Base-by-base conservation (phyloP, 1,140 invertebrate genomes). In the Lineus longissimus region DNA sequence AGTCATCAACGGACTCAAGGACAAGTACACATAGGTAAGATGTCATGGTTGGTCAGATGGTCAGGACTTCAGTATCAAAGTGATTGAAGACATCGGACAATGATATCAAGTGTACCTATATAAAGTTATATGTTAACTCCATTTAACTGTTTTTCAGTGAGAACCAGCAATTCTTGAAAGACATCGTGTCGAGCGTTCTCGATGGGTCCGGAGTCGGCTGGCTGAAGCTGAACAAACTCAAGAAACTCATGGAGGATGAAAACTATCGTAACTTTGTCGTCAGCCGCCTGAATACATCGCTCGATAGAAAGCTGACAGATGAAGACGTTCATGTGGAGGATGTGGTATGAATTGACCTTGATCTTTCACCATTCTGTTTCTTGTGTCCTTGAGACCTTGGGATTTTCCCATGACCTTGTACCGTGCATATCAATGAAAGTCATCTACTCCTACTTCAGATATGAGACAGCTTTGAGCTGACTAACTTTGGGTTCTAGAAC, bases 241-340 rank as follows among this genome's bases (percentile, higher is more conserved):
- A 94, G 75, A 96, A 97, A 77, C 82, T 99, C 4, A 96, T 99
- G 93, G 97, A 99, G 81, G 96, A 99, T 82, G 97, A 99, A 83
- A 97, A 92, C 60, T 97, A 98, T 84, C 86, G 97, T 31, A 97
- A 95, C 77, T 90, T 99, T 79, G 91, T 98, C 11, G 88, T 98
- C 1, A 93, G 91, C 56, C 94, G 97, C 76, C 84, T 99, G 9
- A 99, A 99, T 79, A 90, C 91, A 69, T 95, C 94, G 63, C 85
- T 98, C 22, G 94, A 95, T 72, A 89, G 89, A 68, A 97, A 96
- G 82, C 90, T 97, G 43, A 90, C 91, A 58, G 94, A 95, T 62
- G 84, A 85, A 1, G 93, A 96, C 79, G 93, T 97, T 83, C 94
- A 97, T 77, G 92, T 99, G 55, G 95, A 97, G 77, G 96, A 99